phyloP scores from a whole-genome alignment of 2,797 vertebrate species.

The Platyrinchus mystaceus region DNA sequence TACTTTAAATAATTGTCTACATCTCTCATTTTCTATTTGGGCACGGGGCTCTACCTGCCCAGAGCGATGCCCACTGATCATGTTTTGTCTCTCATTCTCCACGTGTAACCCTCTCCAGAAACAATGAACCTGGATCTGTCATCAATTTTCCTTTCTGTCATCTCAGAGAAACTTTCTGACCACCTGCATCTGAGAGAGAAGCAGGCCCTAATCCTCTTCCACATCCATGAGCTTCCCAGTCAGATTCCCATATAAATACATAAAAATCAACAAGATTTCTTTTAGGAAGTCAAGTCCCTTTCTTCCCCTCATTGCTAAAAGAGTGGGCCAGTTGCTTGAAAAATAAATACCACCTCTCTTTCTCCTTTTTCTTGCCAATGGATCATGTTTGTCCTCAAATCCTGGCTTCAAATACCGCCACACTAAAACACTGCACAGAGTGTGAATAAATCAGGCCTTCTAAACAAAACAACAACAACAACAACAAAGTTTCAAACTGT shows the following conservation, averaged over 20 bases:
- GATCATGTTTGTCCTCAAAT: not conserved
- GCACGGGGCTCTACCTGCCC: not conserved
- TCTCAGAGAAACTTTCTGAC: not conserved
- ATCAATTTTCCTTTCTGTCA: not conserved
- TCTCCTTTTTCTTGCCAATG: not conserved
- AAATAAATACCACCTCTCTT: not conserved
- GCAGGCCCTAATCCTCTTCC: not conserved
- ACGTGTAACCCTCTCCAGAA: not conserved
- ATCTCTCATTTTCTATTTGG: not conserved
- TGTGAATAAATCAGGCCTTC: not conserved
- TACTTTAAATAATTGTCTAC: not conserved
- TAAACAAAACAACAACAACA: not conserved
- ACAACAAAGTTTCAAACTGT: not conserved
- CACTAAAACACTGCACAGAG: not conserved
- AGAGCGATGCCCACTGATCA: too few species aligned
- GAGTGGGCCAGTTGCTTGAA: not conserved
- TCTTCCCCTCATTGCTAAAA: not conserved
- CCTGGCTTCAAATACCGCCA: not conserved
- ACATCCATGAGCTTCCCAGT: not conserved
- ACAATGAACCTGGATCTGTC: not conserved
- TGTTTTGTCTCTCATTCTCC: not conserved
- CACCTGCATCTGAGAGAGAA: not conserved
- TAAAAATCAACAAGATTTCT: not conserved
- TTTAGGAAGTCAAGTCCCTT: not conserved
- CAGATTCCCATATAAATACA: not conserved